Percentiles rank a stretch among this genome's conserved stretches.
Evolutionary conservation across 2,797 vertebrate species (phyloP).

Genomic region (Anas bernieri): DNA sequence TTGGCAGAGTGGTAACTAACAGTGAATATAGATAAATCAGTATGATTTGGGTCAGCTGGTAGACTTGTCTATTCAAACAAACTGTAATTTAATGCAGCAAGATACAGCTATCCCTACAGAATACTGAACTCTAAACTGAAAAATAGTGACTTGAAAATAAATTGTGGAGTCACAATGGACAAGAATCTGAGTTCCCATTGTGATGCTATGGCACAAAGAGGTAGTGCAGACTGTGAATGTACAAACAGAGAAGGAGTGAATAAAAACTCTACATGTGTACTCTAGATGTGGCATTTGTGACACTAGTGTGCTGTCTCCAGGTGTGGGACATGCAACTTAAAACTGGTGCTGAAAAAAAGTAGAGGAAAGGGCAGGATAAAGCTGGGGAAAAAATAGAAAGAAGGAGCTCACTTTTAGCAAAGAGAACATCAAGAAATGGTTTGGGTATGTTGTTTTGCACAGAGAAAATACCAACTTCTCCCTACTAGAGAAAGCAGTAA

Average conservation of each 20-base stretch:
- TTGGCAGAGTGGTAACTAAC: conserved; percentile 38
- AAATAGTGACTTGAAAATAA: not conserved
- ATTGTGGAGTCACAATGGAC: not conserved
- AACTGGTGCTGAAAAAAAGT: not conserved
- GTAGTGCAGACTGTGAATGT: not conserved
- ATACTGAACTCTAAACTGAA: not conserved
- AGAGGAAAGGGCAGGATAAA: not conserved
- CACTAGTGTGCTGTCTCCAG: not conserved
- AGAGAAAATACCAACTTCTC: not conserved
- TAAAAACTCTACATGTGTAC: not conserved
- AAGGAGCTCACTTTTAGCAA: not conserved
- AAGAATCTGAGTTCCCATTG: not conserved
- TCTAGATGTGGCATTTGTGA: not conserved
- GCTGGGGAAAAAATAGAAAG: not conserved
- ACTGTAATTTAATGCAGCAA: conserved; percentile 37
- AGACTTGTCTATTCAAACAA: conserved; percentile 49
- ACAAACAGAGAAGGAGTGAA: not conserved
- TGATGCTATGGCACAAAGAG: not conserved
- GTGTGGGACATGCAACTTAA: not conserved
- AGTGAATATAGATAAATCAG: conserved; percentile 4
- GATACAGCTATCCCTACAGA: not conserved
- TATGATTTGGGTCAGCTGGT: conserved; percentile 42
- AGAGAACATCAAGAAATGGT: not conserved
- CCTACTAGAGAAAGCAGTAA: not conserved
- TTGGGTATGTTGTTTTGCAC: not conserved